phyloP scores from a whole-genome alignment of 2,113 vertebrate species.

The Leptodactylus fuscus region DNA sequence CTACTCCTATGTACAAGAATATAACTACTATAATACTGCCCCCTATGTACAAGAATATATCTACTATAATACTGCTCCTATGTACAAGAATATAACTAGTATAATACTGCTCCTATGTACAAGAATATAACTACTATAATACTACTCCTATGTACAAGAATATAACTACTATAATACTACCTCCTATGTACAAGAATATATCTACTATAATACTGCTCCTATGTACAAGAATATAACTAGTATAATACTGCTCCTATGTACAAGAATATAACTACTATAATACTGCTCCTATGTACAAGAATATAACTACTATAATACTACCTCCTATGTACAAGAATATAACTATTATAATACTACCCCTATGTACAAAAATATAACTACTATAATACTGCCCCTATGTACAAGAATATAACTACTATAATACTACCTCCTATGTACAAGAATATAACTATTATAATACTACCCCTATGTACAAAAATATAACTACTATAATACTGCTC shows the following conservation, averaged over 20 bases:
- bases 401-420: not conserved
- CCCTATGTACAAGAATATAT: not conserved
- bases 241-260: constrained; percentile 1
- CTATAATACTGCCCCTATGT: not conserved
- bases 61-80: not conserved
- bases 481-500: not conserved
- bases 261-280: not conserved
- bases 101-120: constrained; percentile 5
- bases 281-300: not conserved
- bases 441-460: constrained; percentile 12
- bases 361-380: not conserved
- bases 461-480: not conserved
- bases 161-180: not conserved
- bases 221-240: constrained; percentile 15
- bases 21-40: not conserved
- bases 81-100: not conserved
- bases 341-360: too few relatives aligned
- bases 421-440: not conserved
- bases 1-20: too few relatives aligned
- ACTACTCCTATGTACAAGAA: constrained; percentile 3
- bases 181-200: not conserved
- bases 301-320: not conserved
- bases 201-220: constrained; percentile 8
- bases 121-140: constrained; percentile 21
- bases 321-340: not conserved